Evolutionary conservation across 2,888 invertebrate genomes (phyloP), one percentile per base, ranked within the genome.

Genomic region (Galeopsomyia nigrocyanea): DNA sequence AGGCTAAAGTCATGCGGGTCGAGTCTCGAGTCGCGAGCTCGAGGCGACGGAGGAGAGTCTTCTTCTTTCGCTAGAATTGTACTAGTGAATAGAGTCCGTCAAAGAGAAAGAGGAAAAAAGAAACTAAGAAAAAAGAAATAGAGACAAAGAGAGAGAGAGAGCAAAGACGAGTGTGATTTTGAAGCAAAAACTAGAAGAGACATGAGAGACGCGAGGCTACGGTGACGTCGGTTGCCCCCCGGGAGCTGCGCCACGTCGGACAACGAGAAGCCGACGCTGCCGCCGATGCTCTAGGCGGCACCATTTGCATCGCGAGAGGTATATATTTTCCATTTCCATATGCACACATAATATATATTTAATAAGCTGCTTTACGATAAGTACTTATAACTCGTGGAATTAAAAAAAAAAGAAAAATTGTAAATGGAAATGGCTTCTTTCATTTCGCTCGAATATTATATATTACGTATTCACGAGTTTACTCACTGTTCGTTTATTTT

Each of bases 1-100:
- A 17, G 51, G 10, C 39, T 39, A 39, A 39, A 39, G 39, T 39
- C 49, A 67, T 67, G 66, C 66, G 49, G 47, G 16, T 19, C 56
- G 68, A 58, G 49, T 57, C 57, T 39, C 14, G 57, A 56, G 68
- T 68, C 13, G 68, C 68, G 16, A 61, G 68, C 68, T 68, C 68
- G 68, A 60, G 68, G 58, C 31, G 67, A 39, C 60, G 68, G 22
- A 61, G 60, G 68, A 60, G 68, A 55, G 21, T 6, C 50, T 17
- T 14, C 26, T 62, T 1, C 39, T 39, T 39, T 14, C 46, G 60
- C 60, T 26, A 14, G 58, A 5, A 16, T 39, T 46, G 50, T n/a
- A 50, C 61, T 61, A 7, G 26, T 26, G 5, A 26, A 26, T 26
- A 26, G 26, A 19, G 62, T 21, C 14, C 50, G 26, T 2, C 22